Conservation (phyloP, 1,140 invertebrate species). For the Phymorhynchus buccinoides region DNA sequence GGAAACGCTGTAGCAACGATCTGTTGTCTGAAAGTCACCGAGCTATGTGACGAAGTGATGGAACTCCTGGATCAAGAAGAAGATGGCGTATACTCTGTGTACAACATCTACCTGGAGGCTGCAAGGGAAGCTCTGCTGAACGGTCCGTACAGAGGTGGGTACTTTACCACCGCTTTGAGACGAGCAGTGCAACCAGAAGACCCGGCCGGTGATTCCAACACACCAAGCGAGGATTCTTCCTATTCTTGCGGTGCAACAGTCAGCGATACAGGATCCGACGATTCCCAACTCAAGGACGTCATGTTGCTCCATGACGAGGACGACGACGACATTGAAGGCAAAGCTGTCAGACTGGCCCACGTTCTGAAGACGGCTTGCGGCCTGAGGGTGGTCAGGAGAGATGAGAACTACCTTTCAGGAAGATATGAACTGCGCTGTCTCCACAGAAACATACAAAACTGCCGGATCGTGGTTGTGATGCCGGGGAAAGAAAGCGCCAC, state of each 20-base stretch:
- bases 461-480: neutral
- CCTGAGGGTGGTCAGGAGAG: neutral
- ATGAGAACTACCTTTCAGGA: neutral
- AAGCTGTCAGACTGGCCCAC: neutral
- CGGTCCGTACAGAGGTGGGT: neutral
- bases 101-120: neutral
- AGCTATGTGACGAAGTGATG: neutral
- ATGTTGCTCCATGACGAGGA: conserved; percentile 20
- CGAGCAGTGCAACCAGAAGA: neutral
- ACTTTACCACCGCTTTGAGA: neutral
- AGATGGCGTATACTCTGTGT: neutral
- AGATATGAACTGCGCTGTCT: neutral
- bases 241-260: neutral
- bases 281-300: neutral
- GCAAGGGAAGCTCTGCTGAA: neutral
- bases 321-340: conserved; percentile 9
- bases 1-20: neutral
- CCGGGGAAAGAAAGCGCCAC: neutral
- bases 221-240: neutral
- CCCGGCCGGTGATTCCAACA: neutral
- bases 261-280: neutral
- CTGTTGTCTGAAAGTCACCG: neutral
- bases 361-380: neutral
- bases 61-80: neutral
- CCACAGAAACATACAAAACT: neutral